Evolutionary conservation across 1,140 invertebrate species (phyloP).

Genomic region (Temnothorax nylanderi): DNA sequence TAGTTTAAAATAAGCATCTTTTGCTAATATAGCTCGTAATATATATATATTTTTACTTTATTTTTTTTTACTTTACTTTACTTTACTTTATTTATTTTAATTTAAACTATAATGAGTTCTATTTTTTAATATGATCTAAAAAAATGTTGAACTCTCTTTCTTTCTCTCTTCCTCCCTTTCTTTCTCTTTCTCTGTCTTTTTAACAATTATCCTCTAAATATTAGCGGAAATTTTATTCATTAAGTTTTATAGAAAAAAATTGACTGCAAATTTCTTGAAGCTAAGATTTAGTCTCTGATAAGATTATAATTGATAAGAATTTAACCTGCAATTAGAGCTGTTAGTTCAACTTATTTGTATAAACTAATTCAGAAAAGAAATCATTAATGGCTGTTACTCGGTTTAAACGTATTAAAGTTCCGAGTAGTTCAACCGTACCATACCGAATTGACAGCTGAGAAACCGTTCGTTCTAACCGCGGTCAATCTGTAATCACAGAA

Average conservation of each 20-base stretch:
- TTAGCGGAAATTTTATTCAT: not conserved
- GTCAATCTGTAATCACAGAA: slow-evolving; percentile 59
- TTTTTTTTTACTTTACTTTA: too few species aligned
- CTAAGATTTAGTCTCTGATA: not conserved
- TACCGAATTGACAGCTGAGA: slow-evolving; percentile 39
- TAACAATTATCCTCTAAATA: not conserved
- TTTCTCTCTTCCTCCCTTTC: too few species aligned
- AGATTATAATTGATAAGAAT: not conserved
- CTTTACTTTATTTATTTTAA: too few species aligned
- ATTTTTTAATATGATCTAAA: not conserved
- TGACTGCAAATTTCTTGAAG: not conserved
- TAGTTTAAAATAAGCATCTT: not conserved
- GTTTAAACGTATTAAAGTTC: slow-evolving; percentile 13
- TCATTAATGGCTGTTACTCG: slow-evolving; percentile 6
- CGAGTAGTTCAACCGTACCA: not conserved
- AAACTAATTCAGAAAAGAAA: not conserved
- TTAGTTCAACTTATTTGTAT: not conserved
- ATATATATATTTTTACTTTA: too few species aligned
- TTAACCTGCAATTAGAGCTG: not conserved
- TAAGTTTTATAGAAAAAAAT: not conserved
- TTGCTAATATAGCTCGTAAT: not conserved
- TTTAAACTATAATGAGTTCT: not conserved
- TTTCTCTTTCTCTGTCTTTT: not conserved
- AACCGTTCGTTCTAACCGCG: slow-evolving; percentile 28
- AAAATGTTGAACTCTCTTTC: not conserved